These are phyloP conservation scores for Drosophila pruinosa DNA, from an alignment of 1,140 invertebrate genomes.

Conservation along the genomic window DNA sequence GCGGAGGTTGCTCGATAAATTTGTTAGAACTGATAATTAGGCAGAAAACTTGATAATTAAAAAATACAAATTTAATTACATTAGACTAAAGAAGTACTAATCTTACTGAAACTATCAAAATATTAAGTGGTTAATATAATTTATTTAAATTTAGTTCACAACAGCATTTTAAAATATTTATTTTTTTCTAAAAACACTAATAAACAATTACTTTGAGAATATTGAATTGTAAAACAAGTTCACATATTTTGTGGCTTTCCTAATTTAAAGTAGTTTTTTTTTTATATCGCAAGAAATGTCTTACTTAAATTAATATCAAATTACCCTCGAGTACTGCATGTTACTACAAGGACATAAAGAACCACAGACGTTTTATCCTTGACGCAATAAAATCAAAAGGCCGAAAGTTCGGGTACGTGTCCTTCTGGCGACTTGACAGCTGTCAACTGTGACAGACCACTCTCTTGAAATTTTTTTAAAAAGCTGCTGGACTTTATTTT, in stretches of 20 bases:
- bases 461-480: slow-evolving; percentile 13
- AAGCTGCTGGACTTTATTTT: slow-evolving; percentile 28
- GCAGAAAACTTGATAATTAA: background rate
- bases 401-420: slow-evolving; percentile 26
- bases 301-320: background rate
- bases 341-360: background rate
- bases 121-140: no score
- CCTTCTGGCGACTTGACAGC: slow-evolving; percentile 32
- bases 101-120: no score
- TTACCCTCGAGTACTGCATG: slow-evolving; percentile 9
- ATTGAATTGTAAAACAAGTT: no score
- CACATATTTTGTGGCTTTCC: no score
- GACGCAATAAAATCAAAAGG: slow-evolving; percentile 24
- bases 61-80: background rate
- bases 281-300: no score
- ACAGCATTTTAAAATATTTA: no score
- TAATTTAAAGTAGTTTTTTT: background rate
- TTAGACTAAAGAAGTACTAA: no score
- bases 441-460: slow-evolving; percentile 40
- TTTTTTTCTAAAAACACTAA: no score
- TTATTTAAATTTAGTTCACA: no score
- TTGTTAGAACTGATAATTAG: background rate
- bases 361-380: background rate
- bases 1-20: slow-evolving; percentile 14
- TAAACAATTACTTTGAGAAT: no score